These are phyloP conservation scores for Triplophysa rosa DNA, from an alignment of 2,113 vertebrate genomes.

Conservation along the genomic window DNA sequence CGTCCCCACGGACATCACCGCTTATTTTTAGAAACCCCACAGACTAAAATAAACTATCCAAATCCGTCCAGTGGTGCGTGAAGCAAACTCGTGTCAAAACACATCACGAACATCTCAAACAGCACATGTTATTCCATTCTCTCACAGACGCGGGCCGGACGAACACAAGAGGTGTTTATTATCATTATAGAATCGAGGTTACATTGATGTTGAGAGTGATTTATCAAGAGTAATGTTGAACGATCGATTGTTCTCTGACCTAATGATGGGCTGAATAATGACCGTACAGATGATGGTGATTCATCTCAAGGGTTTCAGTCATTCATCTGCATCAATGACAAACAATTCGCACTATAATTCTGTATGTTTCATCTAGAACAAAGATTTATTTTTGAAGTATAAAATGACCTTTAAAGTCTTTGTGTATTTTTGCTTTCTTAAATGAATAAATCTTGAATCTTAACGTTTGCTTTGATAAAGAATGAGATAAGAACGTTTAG, in stretches of 20 bases:
- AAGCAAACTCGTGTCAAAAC: slow-evolving; percentile 23
- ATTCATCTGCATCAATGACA: not conserved
- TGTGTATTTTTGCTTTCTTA: too few relatives aligned
- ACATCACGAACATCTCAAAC: slow-evolving; percentile 4
- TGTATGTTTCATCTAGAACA: not conserved
- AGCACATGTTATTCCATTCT: not conserved
- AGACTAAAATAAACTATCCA: slow-evolving; percentile 3
- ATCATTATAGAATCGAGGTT: not conserved
- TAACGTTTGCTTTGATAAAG: too few relatives aligned
- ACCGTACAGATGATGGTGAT: not conserved
- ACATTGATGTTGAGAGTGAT: not conserved
- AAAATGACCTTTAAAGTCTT: not conserved
- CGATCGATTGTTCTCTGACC: slow-evolving; percentile 2
- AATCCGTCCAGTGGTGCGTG: not conserved
- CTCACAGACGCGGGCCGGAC: not conserved
- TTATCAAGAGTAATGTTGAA: not conserved
- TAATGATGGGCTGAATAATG: not conserved
- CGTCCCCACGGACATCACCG: not conserved
- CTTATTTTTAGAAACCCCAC: slow-evolving; percentile 8
- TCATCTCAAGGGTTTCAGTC: not conserved
- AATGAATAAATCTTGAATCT: too few relatives aligned
- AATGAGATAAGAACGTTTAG: too few relatives aligned
- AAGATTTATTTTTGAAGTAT: not conserved
- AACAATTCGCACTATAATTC: not conserved
- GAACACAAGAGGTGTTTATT: not conserved